phyloP scores from a whole-genome alignment of 2,797 vertebrate genomes.

The Parauchenoglanis punctatus region DNA sequence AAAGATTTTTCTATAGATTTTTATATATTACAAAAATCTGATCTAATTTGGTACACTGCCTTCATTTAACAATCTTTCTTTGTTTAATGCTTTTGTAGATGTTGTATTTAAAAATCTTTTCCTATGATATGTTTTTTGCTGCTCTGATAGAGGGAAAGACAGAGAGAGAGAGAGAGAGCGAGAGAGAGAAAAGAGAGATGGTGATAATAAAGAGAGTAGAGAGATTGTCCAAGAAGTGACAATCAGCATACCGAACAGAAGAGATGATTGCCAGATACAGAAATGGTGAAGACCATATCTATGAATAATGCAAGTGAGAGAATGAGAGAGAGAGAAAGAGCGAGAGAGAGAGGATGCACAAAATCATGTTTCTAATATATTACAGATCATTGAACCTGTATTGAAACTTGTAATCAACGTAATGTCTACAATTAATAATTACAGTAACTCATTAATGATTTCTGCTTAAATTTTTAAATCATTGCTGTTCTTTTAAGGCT shows the following conservation, averaged over 20 bases:
- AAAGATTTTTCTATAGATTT: not conserved
- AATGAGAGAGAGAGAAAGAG: not conserved
- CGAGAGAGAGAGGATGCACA: not conserved
- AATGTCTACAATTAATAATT: conserved; percentile 17
- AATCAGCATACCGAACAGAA: not conserved
- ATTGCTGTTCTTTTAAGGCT: not conserved
- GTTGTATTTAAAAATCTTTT: not conserved
- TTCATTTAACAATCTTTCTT: not conserved
- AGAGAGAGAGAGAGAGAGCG: not conserved
- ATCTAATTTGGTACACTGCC: not conserved
- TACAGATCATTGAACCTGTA: conserved; percentile 27
- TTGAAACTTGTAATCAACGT: conserved; percentile 20
- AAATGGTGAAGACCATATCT: not conserved
- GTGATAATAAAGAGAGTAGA: too few species aligned
- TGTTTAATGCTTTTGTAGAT: not conserved
- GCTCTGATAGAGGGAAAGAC: not conserved
- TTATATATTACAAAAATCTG: not conserved
- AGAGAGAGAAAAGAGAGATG: not conserved
- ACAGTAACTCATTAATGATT: not conserved
- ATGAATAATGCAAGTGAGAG: not conserved
- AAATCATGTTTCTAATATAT: conserved; percentile 6
- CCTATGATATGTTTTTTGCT: not conserved
- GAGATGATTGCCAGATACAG: not conserved
- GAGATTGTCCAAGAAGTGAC: not conserved
- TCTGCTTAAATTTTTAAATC: not conserved